Conservation (phyloP, 2,797 vertebrate genomes). For the Halcyon leucocephala region DNA sequence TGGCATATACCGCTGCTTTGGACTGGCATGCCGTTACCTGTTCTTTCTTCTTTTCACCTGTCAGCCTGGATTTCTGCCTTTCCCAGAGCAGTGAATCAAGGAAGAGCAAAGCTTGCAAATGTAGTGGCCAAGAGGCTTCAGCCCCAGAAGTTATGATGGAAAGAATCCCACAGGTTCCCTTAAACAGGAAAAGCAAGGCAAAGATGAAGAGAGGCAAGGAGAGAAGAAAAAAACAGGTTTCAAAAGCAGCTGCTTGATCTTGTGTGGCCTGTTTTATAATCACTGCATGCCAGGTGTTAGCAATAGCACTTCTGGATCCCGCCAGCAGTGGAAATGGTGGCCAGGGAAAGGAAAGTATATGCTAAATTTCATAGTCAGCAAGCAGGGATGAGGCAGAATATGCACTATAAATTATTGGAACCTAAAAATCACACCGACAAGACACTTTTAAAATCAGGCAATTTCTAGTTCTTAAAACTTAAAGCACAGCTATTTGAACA, state of each 20-base stretch:
- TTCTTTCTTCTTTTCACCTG: background rate
- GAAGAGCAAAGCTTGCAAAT: background rate
- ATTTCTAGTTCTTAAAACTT: background rate
- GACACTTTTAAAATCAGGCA: background rate
- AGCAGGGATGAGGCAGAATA: background rate
- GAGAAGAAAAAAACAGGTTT: background rate
- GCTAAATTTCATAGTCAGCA: background rate
- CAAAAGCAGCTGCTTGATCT: background rate
- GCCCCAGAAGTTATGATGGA: background rate
- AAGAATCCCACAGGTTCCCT: background rate
- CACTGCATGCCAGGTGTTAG: background rate
- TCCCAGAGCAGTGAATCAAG: background rate
- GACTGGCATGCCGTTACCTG: background rate
- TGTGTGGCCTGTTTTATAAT: background rate
- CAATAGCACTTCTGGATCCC: background rate
- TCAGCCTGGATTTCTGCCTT: background rate
- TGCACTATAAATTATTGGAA: background rate
- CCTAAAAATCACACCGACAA: background rate
- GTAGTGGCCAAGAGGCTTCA: background rate
- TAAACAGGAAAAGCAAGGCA: background rate
- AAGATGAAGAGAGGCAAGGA: background rate
- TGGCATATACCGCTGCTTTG: background rate
- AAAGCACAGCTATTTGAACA: background rate
- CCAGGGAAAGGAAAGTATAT: background rate
- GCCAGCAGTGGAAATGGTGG: background rate